Evolutionary conservation across 2,113 vertebrate species (phyloP).

Genomic region (Aramus guarauna): DNA sequence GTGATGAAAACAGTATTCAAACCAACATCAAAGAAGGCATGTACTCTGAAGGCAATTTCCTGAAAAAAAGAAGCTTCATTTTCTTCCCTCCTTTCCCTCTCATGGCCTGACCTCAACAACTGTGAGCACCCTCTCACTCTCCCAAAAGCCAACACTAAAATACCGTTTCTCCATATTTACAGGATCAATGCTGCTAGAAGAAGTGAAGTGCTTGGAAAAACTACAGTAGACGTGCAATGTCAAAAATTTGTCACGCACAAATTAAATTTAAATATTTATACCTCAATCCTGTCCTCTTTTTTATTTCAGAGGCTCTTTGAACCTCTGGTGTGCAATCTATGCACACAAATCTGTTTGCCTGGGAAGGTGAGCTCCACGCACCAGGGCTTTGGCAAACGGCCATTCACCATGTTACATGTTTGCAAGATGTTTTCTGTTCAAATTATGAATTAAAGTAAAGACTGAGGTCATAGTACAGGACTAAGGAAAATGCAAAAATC

Average conservation of each 20-base stretch:
- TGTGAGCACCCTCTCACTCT: accelerated
- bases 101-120: not conserved
- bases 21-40: not conserved
- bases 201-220: not conserved
- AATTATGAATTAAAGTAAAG: not conserved
- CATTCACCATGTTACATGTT: not conserved
- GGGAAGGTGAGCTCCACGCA: not conserved
- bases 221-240: not conserved
- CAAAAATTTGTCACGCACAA: not conserved
- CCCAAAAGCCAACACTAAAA: not conserved
- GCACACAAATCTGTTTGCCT: not conserved
- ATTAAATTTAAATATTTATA: not conserved
- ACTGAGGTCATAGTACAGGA: not conserved
- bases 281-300: not conserved
- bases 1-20: not conserved
- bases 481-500: not conserved
- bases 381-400: not conserved
- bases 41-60: not conserved
- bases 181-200: not conserved
- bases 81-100: not conserved
- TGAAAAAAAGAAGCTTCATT: not conserved
- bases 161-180: not conserved
- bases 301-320: not conserved
- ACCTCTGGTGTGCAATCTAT: not conserved
- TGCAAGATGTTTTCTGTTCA: not conserved